Base-by-base conservation (phyloP, 2,797 vertebrate species). In the Monodelphis domestica region DNA sequence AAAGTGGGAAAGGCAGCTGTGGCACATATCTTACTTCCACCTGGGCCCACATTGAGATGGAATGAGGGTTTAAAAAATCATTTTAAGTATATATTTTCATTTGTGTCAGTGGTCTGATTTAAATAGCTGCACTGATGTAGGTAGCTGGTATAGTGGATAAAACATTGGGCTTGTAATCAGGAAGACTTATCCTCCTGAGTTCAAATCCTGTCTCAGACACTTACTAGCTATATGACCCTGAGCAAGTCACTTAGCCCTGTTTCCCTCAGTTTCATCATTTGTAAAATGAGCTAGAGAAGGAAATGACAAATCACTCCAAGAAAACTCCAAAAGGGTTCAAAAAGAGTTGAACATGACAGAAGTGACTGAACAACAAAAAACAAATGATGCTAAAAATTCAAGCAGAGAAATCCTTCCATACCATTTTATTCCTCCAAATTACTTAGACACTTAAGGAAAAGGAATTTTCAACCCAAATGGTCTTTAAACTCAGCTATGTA, bases 361-460 rank as follows among this genome's bases (percentile, higher is more conserved):
- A n/a, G n/a, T n/a, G n/a, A n/a, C n/a, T n/a, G n/a, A n/a, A n/a
- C n/a, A n/a, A n/a, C n/a, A n/a, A n/a, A n/a, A n/a, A n/a, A n/a
- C n/a, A n/a, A 92, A 17, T 93, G 45, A n/a, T 15, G 45, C 50
- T 57, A 59, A 93, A 88, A 63, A 21, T 87, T 88, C n/a, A 89
- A 91, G 84, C 24, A 57, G n/a, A 91, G 88, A 94, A 90, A 53
- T 70, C 28, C 45, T 0, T 1, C 33, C 38, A 84, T 30, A 87
- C 33, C 92, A 84, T 50, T 93, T 30, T 53, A 38, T 93, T 91
- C 95, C 89, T 88, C 91, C 89, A 21, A 87, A 54, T 24, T 53
- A 89, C 50, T 56, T 45, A 70, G 26, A 54, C 33, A 54, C 91
- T 52, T 70, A 56, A 28, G 26, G 51, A 53, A 12, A 53, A 53